Evolutionary conservation across 1,140 invertebrate species (phyloP).

Genomic region (Pygmarrhopalites habei): DNA sequence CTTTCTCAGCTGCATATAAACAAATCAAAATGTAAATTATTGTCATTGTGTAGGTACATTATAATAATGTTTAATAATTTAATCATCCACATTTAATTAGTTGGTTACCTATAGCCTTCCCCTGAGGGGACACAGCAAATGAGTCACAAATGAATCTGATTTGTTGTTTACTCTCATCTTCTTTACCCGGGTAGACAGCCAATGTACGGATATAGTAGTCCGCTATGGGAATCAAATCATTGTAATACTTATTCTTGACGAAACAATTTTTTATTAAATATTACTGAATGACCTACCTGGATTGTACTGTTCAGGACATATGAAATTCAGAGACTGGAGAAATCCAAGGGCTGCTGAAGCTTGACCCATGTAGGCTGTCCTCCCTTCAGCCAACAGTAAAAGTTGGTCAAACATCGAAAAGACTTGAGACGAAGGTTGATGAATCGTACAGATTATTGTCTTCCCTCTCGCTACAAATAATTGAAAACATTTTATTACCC

Average conservation of each 20-base stretch:
- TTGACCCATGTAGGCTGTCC: conserved; percentile 29
- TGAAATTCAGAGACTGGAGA: conserved; percentile 45
- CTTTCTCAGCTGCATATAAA: too few species aligned
- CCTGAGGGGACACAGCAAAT: conserved; percentile 66
- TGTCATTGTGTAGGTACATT: too few species aligned
- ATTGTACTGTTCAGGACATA: conserved; percentile 60
- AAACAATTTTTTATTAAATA: too few species aligned
- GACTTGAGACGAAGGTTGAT: conserved; percentile 78
- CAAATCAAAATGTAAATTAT: too few species aligned
- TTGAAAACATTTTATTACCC: too few species aligned
- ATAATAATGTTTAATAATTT: too few species aligned
- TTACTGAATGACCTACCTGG: too few species aligned
- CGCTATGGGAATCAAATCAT: too few species aligned
- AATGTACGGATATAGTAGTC: conserved; percentile 61
- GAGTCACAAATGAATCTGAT: conserved; percentile 66
- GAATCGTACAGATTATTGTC: conserved; percentile 74
- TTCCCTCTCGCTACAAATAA: conserved; percentile 60
- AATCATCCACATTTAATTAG: too few species aligned
- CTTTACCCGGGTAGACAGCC: conserved; percentile 52
- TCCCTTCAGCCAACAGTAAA: conserved; percentile 65
- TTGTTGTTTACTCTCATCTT: conserved; percentile 50
- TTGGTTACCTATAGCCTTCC: conserved; percentile 61
- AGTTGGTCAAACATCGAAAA: conserved; percentile 74
- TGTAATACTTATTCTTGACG: too few species aligned
- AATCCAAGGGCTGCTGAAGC: conserved; percentile 19